A percentile compares a stretch with the other conserved stretches of the same genome.
These are phyloP conservation scores for Oceanodroma tethys DNA, from an alignment of 2,113 vertebrate species.

Conservation along the genomic window DNA sequence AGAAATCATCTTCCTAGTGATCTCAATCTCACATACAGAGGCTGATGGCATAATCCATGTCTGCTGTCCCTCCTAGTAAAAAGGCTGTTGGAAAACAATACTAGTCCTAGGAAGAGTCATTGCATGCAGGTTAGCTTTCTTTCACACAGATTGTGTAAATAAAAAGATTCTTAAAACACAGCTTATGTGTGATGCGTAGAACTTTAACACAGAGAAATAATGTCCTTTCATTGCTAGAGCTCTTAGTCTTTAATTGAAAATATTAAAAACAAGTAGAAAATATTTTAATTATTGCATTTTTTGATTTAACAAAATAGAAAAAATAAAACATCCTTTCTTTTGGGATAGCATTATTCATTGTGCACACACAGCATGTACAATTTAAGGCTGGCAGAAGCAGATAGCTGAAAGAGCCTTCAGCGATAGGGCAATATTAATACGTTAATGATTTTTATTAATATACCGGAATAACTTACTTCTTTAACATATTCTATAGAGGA, in stretches of 20 bases:
- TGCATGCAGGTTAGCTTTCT: not conserved
- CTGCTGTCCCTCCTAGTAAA: not conserved
- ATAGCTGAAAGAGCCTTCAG: not conserved
- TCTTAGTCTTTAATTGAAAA: not conserved
- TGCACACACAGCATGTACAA: not conserved
- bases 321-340: not conserved
- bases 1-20: not conserved
- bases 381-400: not conserved
- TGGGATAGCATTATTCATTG: not conserved
- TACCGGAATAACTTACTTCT: not conserved
- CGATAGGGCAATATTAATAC: not conserved
- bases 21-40: not conserved
- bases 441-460: not conserved
- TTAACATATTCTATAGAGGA: not conserved
- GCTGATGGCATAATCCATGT: not conserved
- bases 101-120: not conserved
- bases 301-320: not conserved
- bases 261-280: not conserved
- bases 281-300: not conserved
- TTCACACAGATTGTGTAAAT: not conserved
- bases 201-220: not conserved
- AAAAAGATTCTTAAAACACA: not conserved
- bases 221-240: not conserved
- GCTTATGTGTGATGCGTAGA: not conserved
- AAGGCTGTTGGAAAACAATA: not conserved